Base-by-base conservation (phyloP, 2,888 invertebrate species). In the Nomada ruficornis region DNA sequence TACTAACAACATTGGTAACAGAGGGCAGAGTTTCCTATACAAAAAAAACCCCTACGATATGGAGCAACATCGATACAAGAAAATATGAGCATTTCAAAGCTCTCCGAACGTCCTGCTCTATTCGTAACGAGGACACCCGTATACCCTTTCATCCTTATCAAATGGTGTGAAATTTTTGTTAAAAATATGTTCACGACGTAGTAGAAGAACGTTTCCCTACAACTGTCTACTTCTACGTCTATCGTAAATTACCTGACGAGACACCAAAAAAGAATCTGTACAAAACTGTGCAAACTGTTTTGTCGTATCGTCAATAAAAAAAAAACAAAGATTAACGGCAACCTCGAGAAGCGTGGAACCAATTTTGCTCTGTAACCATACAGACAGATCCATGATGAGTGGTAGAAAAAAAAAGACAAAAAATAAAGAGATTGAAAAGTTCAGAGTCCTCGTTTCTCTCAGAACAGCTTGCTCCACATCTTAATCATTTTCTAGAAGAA, bases 401-500 rank as follows among this genome's bases (percentile, higher is more conserved):
- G 71, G 70, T 86, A 83, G 11, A 83, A 78, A 88, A 83, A 80
- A 84, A 86, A 68, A 26, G 26, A 26, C 2, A 26, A 26, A 26
- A 26, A 26, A 26, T 23, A 29, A 36, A 36, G 36, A 36, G 36
- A 36, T 36, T 36, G 36, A 84, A 84, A 88, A 60, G 70, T 84
- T 86, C 80, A 86, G 84, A 86, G 84, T 86, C 70, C 63, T 82
- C 73, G 76, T 73, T 83, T 87, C 67, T 86, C 89, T 92, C 89
- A 93, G 87, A 94, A 93, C 73, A 93, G 91, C 88, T 93, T 93
- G 92, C 93, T 93, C 94, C 93, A 93, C 91, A 93, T 93, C 93
- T 92, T 94, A 77, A 93, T 90, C 91, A 94, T 93, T 89, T 93
- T 94, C 96, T 96, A 96, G 95, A 96, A 96, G 94, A 95, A 95